Evolutionary conservation across 2,888 invertebrate species (phyloP).

Genomic region (Lottia scabra): DNA sequence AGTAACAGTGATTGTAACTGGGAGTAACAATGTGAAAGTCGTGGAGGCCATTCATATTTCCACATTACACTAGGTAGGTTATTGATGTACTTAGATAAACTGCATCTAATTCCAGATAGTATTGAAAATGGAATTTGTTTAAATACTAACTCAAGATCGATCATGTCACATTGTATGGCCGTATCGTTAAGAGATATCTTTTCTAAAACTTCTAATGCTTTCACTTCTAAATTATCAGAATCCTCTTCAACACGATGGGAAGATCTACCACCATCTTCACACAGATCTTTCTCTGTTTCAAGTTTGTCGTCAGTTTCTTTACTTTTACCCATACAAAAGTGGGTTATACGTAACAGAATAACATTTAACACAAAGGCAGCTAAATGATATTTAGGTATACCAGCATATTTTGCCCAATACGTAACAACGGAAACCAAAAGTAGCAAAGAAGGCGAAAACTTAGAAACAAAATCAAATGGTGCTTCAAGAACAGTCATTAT

Average conservation of each 20-base stretch:
- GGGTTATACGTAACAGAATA: not conserved
- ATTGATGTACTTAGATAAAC: conserved; percentile 38
- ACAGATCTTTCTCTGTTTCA: not conserved
- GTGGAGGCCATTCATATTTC: conserved; percentile 38
- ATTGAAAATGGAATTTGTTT: not conserved
- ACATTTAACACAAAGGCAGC: not conserved
- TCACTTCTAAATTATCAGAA: not conserved
- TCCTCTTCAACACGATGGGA: not conserved
- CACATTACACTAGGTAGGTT: conserved; percentile 33
- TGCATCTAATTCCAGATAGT: conserved; percentile 16
- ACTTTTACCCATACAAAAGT: not conserved
- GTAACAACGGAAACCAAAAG: not conserved
- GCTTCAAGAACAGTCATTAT: conserved; percentile 17
- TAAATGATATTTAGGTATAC: not conserved
- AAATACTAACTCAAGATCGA: not conserved
- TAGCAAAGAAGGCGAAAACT: not conserved
- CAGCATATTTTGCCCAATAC: not conserved
- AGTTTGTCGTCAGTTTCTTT: not conserved
- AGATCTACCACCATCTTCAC: not conserved
- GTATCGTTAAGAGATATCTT: not conserved
- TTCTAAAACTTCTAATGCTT: not conserved
- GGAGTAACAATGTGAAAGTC: conserved; percentile 58
- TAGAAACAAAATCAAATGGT: not conserved
- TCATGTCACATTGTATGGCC: not conserved
- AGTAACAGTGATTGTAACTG: conserved; percentile 65